phyloP scores from a whole-genome alignment of 2,797 vertebrate genomes.

The Salarias fasciatus region DNA sequence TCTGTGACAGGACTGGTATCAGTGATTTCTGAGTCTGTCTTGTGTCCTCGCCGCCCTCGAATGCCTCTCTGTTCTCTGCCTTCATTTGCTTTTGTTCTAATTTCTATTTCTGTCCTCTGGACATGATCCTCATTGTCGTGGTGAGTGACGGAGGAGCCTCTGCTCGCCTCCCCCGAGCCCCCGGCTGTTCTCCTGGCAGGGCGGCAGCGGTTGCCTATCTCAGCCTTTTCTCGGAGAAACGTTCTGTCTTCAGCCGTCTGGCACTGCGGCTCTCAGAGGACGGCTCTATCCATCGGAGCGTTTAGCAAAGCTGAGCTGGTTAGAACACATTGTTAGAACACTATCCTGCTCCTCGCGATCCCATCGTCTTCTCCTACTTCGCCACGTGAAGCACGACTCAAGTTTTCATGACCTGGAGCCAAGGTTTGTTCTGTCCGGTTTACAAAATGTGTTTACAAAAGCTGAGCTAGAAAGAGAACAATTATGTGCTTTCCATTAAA shows the following conservation, averaged over 20 bases:
- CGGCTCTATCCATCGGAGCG: constrained; percentile 36
- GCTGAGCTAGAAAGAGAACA: constrained; percentile 22
- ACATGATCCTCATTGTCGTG: constrained; percentile 70
- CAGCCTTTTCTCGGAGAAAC: constrained; percentile 31
- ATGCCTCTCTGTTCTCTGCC: constrained; percentile 51
- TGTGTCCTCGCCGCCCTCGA: constrained; percentile 15
- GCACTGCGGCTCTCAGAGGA: constrained; percentile 30
- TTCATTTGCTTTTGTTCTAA: constrained; percentile 73
- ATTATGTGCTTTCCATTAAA: constrained; percentile 40
- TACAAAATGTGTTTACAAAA: constrained; percentile 14
- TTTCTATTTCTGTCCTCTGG: constrained; percentile 76
- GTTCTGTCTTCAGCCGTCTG: constrained; percentile 33
- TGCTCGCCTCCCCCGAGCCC: constrained; percentile 60
- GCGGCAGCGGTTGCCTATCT: constrained; percentile 34
- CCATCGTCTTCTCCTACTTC: constrained; percentile 9
- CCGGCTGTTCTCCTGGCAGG: constrained; percentile 49
- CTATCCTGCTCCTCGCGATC: constrained; percentile 21
- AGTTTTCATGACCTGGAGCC: neutral
- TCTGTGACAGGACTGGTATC: too few relatives aligned
- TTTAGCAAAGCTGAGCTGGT: constrained; percentile 12
- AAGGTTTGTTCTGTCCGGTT: neutral
- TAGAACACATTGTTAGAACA: constrained; percentile 18
- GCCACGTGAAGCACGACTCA: neutral
- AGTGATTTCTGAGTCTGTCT: neutral
- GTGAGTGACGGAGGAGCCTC: constrained; percentile 65